Conservation (phyloP, 2,888 invertebrate genomes). For the Alloscopus bannaensis region DNA sequence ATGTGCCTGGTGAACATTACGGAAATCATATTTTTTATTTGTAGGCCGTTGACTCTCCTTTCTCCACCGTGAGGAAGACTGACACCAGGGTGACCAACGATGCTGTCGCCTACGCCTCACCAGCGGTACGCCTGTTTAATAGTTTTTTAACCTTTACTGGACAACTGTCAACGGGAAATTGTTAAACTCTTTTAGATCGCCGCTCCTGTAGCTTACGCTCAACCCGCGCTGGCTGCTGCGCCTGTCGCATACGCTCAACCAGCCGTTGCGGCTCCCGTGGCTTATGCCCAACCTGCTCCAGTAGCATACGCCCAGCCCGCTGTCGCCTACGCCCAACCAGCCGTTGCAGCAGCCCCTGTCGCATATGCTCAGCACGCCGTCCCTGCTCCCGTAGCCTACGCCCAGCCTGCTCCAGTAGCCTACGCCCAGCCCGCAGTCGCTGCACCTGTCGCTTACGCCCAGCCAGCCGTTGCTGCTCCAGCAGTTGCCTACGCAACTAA, state of each 20-base stretch:
- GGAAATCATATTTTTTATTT: neutral
- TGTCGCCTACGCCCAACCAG: slow-evolving; percentile 35
- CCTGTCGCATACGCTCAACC: slow-evolving; percentile 41
- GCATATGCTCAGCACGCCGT: neutral
- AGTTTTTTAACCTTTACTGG: too few species aligned
- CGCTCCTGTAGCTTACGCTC: slow-evolving; percentile 27
- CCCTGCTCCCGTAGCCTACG: too few species aligned
- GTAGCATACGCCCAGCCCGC: slow-evolving; percentile 9
- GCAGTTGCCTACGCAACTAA: slow-evolving; percentile 54
- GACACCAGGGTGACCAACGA: slow-evolving; percentile 70
- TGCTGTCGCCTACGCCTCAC: slow-evolving; percentile 47
- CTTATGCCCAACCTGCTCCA: slow-evolving; percentile 2
- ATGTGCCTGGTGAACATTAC: neutral
- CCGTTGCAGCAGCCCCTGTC: slow-evolving; percentile 34
- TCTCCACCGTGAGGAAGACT: slow-evolving; percentile 64
- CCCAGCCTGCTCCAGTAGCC: slow-evolving; percentile 15
- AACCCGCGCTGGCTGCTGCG: slow-evolving; percentile 11
- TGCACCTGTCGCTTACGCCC: slow-evolving; percentile 2
- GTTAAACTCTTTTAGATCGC: too few species aligned
- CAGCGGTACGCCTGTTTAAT: too few species aligned
- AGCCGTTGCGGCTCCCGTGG: slow-evolving; percentile 21
- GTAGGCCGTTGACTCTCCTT: slow-evolving; percentile 62
- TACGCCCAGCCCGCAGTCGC: neutral
- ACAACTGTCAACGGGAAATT: too few species aligned
- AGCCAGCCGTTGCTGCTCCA: slow-evolving; percentile 33